A percentile compares a stretch with the other conserved stretches of the same genome.
phyloP scores from a whole-genome alignment of 1,140 invertebrate species.

The Bombus turneri region DNA sequence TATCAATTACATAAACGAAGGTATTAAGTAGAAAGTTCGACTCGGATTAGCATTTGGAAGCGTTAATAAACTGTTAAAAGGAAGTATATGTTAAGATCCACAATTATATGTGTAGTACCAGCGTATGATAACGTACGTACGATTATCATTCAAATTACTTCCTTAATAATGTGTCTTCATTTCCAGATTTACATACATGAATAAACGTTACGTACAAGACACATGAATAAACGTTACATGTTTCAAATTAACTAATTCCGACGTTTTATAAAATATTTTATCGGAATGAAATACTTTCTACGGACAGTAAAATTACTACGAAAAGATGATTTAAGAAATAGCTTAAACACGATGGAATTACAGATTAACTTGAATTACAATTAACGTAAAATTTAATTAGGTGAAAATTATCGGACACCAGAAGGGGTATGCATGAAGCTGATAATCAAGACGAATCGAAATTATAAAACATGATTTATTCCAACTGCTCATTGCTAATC shows the following conservation, averaged over 20 bases:
- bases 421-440: background rate
- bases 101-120: background rate
- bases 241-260: background rate
- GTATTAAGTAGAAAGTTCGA: background rate
- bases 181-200: slow-evolving; percentile 7
- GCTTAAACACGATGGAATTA: background rate
- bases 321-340: background rate
- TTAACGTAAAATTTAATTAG: slow-evolving; percentile 8
- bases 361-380: background rate
- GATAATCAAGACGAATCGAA: slow-evolving; percentile 25
- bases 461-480: slow-evolving; percentile 46
- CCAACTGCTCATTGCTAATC: slow-evolving; percentile 36
- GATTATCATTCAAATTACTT: slow-evolving; percentile 25
- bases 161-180: background rate
- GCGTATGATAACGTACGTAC: no score
- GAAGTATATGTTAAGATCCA: background rate
- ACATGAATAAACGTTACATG: background rate
- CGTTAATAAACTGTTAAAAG: background rate
- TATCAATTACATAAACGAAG: background rate
- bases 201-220: background rate
- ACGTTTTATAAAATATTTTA: background rate
- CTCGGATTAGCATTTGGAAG: background rate
- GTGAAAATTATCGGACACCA: slow-evolving; percentile 1
- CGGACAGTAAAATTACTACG: background rate
- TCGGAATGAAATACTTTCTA: background rate